A percentile compares a stretch with the other conserved stretches of the same genome.
phyloP scores from a whole-genome alignment of 2,113 vertebrate species.

The Stomatorhinus ivindoensis region DNA sequence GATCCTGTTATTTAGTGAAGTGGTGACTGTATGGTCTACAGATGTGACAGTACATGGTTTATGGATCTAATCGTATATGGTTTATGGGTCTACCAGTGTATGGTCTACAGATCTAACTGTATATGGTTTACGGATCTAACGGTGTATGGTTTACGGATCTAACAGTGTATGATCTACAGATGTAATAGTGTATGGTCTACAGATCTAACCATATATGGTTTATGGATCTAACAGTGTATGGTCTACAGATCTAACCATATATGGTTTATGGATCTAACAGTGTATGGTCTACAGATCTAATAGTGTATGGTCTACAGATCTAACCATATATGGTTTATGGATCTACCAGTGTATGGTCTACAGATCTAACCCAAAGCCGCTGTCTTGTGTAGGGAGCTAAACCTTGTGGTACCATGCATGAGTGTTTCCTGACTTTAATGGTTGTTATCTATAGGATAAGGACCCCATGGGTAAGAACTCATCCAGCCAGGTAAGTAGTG shows the following conservation, averaged over 20 bases:
- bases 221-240: background rate
- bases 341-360: background rate
- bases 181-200: too few relatives aligned
- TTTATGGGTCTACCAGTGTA: too few relatives aligned
- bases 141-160: too few relatives aligned
- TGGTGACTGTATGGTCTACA: background rate
- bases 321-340: background rate
- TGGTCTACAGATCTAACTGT: too few relatives aligned
- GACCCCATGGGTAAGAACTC: background rate
- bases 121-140: too few relatives aligned
- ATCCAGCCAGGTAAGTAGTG: conserved; percentile 15
- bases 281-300: background rate
- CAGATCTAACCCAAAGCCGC: background rate
- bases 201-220: background rate
- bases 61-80: too few relatives aligned
- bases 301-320: background rate
- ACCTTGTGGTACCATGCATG: background rate
- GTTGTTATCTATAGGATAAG: background rate
- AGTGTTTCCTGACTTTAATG: background rate
- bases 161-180: too few relatives aligned
- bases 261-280: background rate
- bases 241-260: background rate
- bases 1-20: background rate
- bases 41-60: background rate
- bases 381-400: background rate